Evolutionary conservation across 1,140 invertebrate genomes (phyloP).

Genomic region (Antheraea mylitta): DNA sequence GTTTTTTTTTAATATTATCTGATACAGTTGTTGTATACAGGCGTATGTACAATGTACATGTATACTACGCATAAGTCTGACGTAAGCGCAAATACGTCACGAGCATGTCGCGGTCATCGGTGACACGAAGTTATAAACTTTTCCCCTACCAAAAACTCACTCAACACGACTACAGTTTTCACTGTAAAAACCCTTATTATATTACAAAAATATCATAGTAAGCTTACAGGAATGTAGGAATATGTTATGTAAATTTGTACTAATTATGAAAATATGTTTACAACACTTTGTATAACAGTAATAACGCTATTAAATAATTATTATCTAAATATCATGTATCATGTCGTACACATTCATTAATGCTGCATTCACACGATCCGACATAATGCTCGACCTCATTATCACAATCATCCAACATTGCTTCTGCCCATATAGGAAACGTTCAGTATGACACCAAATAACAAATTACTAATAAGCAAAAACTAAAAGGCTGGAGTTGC

Average conservation of each 20-base stretch:
- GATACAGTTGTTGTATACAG: too few species aligned
- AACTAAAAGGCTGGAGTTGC: too few species aligned
- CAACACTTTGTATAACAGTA: background rate
- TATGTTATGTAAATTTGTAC: constrained; percentile 2
- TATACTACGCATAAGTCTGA: too few species aligned
- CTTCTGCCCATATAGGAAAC: background rate
- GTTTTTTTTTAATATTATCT: too few species aligned
- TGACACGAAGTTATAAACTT: too few species aligned
- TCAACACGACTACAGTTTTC: too few species aligned
- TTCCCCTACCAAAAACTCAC: too few species aligned
- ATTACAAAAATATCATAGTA: background rate
- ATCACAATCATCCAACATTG: constrained; percentile 12
- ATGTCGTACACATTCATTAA: background rate
- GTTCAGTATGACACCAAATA: background rate
- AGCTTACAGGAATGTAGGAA: background rate
- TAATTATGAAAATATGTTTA: constrained; percentile 4
- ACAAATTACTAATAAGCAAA: background rate
- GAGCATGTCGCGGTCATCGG: too few species aligned
- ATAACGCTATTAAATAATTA: constrained; percentile 5
- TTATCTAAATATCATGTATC: constrained; percentile 1
- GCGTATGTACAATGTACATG: too few species aligned
- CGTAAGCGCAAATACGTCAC: too few species aligned
- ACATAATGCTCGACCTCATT: constrained; percentile 17
- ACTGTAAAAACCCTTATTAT: too few species aligned
- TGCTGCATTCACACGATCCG: constrained; percentile 7